Evolutionary conservation across 2,113 vertebrate genomes (phyloP), one percentile per base, ranked within the genome.

Genomic region (Heterotilapia buettikoferi): DNA sequence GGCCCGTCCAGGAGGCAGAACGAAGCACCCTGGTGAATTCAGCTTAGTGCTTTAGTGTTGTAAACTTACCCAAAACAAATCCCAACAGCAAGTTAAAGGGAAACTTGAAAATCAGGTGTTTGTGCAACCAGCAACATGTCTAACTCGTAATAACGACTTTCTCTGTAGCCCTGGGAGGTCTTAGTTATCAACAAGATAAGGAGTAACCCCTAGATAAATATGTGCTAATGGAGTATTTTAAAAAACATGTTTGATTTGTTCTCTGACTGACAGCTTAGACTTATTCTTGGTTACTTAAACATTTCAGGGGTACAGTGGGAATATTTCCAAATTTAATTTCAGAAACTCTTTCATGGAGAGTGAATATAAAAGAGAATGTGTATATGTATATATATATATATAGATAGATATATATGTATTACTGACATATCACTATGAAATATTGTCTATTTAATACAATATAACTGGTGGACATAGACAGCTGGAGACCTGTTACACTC

Each of bases 341-440:
- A 29, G 13, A 29, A 59, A 59, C 26, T 14, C 4, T 29, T 16
- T 29, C 24, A 59, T 59, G 13, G 53, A 54, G 53, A 24, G n/a
- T 54, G 6, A 54, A 24, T 6, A 24, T 54, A 54, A 24, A 54
- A 24, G 1, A 21, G 9, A 54, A 4, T 57, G 7, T 57, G 18
- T 5, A 8, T 19, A 4, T 50, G 1, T 16, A 0, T 45, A 0
- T 53, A 3, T 1, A 9, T 3, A 0, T 1, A 2, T 19, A 18
- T 1, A 6, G 0, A 5, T 6, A 2, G 3, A 1, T 6, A 6
- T 26, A 57, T 26, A 7, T 26, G 21, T 26, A 57, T 57, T 57
- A 26, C 21, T 57, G 12, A 26, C 13, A 33, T 31, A 33, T 18
- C 29, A 61, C 26, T 33, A 36, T 63, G 31, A 66, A 63, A 63